phyloP scores from a whole-genome alignment of 1,140 invertebrate species.

The Myzus persicae region DNA sequence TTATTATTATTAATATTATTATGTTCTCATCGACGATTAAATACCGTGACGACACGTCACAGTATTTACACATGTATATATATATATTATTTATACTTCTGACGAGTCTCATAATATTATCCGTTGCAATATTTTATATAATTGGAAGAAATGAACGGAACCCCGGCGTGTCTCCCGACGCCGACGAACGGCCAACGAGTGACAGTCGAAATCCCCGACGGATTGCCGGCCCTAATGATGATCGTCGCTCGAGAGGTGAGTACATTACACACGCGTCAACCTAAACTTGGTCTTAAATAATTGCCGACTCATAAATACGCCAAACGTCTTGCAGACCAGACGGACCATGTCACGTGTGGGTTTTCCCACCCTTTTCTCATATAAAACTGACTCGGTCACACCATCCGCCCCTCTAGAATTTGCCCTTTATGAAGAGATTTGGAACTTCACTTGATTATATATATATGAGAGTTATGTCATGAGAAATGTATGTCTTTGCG shows the following conservation, averaged over 20 bases:
- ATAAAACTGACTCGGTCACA: not conserved
- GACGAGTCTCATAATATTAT: not conserved
- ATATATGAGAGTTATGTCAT: too few species aligned
- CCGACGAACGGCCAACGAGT: not conserved
- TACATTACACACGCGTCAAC: not conserved
- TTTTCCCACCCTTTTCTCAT: not conserved
- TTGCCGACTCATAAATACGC: not conserved
- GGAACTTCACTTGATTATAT: not conserved
- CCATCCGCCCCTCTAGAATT: accelerated
- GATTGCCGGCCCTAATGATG: not conserved
- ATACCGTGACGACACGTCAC: not conserved
- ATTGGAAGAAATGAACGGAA: not conserved
- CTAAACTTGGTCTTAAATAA: not conserved
- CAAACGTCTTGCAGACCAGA: not conserved
- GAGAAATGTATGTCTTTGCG: too few species aligned
- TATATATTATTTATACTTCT: not conserved
- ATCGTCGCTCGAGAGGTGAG: not conserved
- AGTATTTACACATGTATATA: too few species aligned
- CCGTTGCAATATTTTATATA: not conserved
- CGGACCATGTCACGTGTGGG: not conserved
- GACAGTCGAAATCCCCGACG: not conserved
- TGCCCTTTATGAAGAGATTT: not conserved
- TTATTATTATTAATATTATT: not conserved
- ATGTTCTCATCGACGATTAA: not conserved
- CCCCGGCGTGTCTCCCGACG: not conserved